Conservation (phyloP, 2,113 vertebrate genomes). For the Saguinus imperator region DNA sequence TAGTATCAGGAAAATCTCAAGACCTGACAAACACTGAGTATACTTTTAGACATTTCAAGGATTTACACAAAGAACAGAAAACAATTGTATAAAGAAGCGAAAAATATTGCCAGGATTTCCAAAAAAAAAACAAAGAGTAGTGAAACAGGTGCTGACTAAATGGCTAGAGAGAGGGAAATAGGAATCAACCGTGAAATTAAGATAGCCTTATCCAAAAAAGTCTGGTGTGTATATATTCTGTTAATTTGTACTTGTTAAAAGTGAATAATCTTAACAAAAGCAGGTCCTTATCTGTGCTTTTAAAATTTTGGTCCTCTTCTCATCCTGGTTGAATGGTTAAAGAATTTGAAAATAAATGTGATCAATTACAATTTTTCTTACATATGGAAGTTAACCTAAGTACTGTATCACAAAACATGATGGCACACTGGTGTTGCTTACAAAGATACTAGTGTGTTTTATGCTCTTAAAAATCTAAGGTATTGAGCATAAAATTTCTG, state of each 20-base stretch:
- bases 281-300: not conserved
- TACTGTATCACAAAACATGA: not conserved
- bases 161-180: not conserved
- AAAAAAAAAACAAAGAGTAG: not conserved
- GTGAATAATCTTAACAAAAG: not conserved
- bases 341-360: not conserved
- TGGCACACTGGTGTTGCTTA: not conserved
- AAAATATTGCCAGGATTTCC: not conserved
- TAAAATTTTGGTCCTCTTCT: not conserved
- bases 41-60: not conserved
- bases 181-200: conserved; percentile 29
- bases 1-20: not conserved
- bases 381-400: not conserved
- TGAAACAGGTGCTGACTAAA: not conserved
- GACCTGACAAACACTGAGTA: not conserved
- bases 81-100: not conserved
- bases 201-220: not conserved
- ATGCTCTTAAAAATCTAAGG: not conserved
- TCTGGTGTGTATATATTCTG: not conserved
- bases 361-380: not conserved
- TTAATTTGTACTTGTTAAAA: not conserved
- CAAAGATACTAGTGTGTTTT: not conserved
- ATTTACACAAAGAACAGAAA: not conserved
- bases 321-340: not conserved
- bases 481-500: not conserved